These are phyloP conservation scores for Pandemis heparana DNA, from an alignment of 2,888 invertebrate genomes.

Conservation along the genomic window DNA sequence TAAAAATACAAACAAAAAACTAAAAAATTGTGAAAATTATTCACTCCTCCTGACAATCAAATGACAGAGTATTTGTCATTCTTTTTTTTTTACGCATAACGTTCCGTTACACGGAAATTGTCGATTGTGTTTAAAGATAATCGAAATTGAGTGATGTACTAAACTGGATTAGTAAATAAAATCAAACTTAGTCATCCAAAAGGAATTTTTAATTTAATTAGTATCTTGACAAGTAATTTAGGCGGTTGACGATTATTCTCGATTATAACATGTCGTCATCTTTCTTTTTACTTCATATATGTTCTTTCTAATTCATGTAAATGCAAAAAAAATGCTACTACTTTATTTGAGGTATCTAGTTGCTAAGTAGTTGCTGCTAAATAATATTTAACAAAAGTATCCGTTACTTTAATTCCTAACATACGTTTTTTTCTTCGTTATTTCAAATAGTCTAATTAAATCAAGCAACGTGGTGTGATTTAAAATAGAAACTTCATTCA, in stretches of 20 bases:
- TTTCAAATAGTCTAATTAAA: background rate
- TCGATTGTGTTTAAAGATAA: constrained; percentile 26
- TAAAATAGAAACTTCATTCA: background rate
- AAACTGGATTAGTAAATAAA: background rate
- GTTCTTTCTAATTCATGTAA: too few relatives aligned
- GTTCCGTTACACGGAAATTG: constrained; percentile 58
- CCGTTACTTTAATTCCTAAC: background rate
- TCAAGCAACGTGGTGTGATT: constrained; percentile 4
- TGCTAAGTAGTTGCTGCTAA: too few relatives aligned
- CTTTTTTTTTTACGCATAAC: constrained; percentile 68
- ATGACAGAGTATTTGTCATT: constrained; percentile 50
- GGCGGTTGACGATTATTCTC: too few relatives aligned
- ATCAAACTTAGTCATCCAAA: background rate
- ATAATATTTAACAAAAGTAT: too few relatives aligned
- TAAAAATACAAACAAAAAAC: constrained; percentile 81
- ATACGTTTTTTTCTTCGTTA: background rate
- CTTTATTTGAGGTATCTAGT: too few relatives aligned
- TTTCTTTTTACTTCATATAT: too few relatives aligned
- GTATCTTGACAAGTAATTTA: too few relatives aligned
- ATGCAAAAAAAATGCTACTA: too few relatives aligned
- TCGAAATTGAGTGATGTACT: constrained; percentile 27
- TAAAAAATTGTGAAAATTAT: constrained; percentile 76
- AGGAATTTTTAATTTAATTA: background rate
- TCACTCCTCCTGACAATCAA: constrained; percentile 62
- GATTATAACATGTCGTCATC: too few relatives aligned